Evolutionary conservation across 2,888 invertebrate genomes (phyloP).

Genomic region (Pediacus dermestoides): DNA sequence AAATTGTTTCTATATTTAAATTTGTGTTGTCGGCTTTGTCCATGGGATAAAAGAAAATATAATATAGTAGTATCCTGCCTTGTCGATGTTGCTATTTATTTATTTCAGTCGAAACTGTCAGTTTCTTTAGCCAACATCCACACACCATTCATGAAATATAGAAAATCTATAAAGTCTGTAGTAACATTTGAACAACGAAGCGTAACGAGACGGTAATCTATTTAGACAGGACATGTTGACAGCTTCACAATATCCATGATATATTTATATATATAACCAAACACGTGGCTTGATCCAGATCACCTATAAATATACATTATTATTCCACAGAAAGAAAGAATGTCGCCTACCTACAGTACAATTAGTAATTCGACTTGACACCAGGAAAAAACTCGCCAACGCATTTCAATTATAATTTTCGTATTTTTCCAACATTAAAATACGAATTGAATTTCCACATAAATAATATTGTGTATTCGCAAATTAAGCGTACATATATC

Average conservation of each 20-base stretch:
- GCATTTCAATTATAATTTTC: slow-evolving; percentile 23
- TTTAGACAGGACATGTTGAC: slow-evolving; percentile 29
- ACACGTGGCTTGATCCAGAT: slow-evolving; percentile 22
- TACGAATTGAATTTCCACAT: slow-evolving; percentile 23
- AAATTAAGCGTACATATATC: slow-evolving; percentile 30
- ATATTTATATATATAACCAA: slow-evolving; percentile 24
- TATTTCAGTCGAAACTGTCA: too few species aligned
- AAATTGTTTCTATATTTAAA: too few species aligned
- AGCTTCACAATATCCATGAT: slow-evolving; percentile 28
- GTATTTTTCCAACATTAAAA: slow-evolving; percentile 16
- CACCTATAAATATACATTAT: slow-evolving; percentile 6
- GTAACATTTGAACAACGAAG: slow-evolving; percentile 21
- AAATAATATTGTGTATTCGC: slow-evolving; percentile 22
- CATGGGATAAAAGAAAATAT: neutral
- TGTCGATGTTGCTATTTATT: too few species aligned
- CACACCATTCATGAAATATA: slow-evolving; percentile 10
- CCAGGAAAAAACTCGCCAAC: slow-evolving; percentile 7
- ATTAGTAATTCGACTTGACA: slow-evolving; percentile 20
- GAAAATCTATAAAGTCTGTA: slow-evolving; percentile 14
- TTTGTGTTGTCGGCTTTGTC: slow-evolving; percentile 1
- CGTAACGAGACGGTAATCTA: slow-evolving; percentile 28
- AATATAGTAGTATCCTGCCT: too few species aligned
- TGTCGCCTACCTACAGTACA: slow-evolving; percentile 15
- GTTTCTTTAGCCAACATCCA: too few species aligned
- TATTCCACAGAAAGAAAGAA: slow-evolving; percentile 2